Conservation (phyloP, 2,888 invertebrate genomes). For the Matsumyia berberina region DNA sequence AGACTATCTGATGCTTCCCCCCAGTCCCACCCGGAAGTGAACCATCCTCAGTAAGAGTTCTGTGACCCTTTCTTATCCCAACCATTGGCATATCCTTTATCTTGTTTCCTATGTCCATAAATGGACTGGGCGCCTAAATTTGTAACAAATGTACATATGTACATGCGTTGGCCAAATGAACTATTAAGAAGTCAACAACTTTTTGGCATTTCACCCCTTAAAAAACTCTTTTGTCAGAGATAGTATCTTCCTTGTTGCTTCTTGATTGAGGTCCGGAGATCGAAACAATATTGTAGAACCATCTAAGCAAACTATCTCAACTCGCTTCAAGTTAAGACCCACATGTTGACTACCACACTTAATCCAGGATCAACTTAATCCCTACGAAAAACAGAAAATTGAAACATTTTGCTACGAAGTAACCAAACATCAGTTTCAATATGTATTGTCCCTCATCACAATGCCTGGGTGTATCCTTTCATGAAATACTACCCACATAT, state of each 20-base stretch:
- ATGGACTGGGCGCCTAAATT: too few species aligned
- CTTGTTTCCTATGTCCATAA: too few species aligned
- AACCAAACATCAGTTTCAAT: slow-evolving; percentile 11
- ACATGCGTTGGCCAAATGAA: too few species aligned
- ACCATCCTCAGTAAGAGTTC: too few species aligned
- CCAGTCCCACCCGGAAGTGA: too few species aligned
- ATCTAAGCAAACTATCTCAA: neutral
- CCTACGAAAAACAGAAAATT: slow-evolving; percentile 13
- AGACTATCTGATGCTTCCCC: too few species aligned
- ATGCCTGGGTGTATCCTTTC: neutral
- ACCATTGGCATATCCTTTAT: too few species aligned
- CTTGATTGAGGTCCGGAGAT: slow-evolving; percentile 7
- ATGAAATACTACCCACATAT: neutral
- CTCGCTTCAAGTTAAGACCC: neutral
- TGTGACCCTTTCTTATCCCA: too few species aligned
- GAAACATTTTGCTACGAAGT: slow-evolving; percentile 10
- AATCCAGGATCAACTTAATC: slow-evolving; percentile 18
- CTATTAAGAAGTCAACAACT: too few species aligned
- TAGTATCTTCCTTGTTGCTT: neutral
- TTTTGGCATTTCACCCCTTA: too few species aligned
- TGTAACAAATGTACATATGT: too few species aligned
- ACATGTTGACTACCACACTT: slow-evolving; percentile 10
- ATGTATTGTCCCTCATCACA: slow-evolving; percentile 6
- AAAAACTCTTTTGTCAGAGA: too few species aligned
- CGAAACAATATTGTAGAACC: neutral